phyloP scores from a whole-genome alignment of 2,797 vertebrate species.

The Mycteria americana region DNA sequence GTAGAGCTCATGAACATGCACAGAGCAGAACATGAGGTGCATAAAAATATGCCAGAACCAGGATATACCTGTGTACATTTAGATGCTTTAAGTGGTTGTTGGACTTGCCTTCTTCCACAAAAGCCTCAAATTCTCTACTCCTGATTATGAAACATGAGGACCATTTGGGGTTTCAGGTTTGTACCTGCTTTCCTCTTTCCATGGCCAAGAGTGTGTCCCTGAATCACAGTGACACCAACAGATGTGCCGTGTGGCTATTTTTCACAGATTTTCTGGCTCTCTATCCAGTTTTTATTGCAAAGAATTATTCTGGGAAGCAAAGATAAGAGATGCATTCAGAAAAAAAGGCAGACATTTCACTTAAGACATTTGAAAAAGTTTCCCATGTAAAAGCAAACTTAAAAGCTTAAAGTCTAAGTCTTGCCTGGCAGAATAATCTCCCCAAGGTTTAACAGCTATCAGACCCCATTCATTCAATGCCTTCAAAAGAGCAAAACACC shows the following conservation, averaged over 20 bases:
- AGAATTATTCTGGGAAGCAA: neutral
- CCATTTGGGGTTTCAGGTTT: neutral
- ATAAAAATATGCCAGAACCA: neutral
- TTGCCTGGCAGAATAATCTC: neutral
- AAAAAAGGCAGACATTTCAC: neutral
- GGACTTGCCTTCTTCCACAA: neutral
- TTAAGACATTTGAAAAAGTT: neutral
- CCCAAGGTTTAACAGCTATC: neutral
- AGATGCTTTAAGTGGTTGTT: neutral
- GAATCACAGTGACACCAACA: neutral
- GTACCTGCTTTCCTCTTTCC: neutral
- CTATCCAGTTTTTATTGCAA: neutral
- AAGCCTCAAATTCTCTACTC: neutral
- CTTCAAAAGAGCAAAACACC: neutral
- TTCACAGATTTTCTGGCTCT: neutral
- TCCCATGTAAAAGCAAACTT: neutral
- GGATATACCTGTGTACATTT: too few relatives aligned
- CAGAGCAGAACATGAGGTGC: neutral
- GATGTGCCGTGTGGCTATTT: neutral
- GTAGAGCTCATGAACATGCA: neutral
- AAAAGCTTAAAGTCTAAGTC: neutral
- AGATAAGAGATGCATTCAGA: neutral
- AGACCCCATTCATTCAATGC: neutral
- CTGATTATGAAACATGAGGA: neutral
- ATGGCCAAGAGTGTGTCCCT: neutral